Evolutionary conservation across 1,140 invertebrate genomes (phyloP), one percentile per base, ranked within the genome.

Genomic region (Bombus huntii): DNA sequence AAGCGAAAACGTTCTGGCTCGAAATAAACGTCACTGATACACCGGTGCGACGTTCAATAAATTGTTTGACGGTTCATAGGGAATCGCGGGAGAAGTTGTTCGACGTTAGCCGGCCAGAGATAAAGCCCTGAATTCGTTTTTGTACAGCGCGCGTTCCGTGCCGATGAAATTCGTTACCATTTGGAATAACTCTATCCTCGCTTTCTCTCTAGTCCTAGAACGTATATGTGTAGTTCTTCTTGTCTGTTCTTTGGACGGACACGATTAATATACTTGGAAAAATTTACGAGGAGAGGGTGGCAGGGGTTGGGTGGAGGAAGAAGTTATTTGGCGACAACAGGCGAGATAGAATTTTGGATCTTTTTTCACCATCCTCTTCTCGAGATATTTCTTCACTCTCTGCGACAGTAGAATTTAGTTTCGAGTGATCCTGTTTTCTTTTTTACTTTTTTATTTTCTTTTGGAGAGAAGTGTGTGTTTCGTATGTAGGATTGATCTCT

Each of bases 21-120:
- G 68, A 71, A 83, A 85, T 85, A 85, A 80, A 85, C 83, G 83
- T 80, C 83, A 72, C 83, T 39, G 83, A 85, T 85, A 85, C 77
- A 57, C 42, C 70, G 39, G 31, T 34, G 83, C 34, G 15, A 71
- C 76, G 77, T 85, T 85, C 83, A 73, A 85, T 85, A 85, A 85
- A 85, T 85, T 80, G 83, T 80, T 68, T 85, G 83, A 85, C 77
- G 77, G 68, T 80, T 85, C 77, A 80, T 85, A 72, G 66, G 53
- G 53, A 62, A 84, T 79, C 82, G 82, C n/a, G 83, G 39, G 66
- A 80, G 53, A 80, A 85, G 83, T 85, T 80, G 77, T 77, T 70
- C 42, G 5, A 31, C 66, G 68, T 80, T 80, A 71, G 47, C 83
- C 22, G n/a, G 47, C 75, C n/a, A 34, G 57, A 84, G 70, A 80